Base-by-base conservation (phyloP, 2,888 invertebrate species). In the Stenolophus ochropezus region DNA sequence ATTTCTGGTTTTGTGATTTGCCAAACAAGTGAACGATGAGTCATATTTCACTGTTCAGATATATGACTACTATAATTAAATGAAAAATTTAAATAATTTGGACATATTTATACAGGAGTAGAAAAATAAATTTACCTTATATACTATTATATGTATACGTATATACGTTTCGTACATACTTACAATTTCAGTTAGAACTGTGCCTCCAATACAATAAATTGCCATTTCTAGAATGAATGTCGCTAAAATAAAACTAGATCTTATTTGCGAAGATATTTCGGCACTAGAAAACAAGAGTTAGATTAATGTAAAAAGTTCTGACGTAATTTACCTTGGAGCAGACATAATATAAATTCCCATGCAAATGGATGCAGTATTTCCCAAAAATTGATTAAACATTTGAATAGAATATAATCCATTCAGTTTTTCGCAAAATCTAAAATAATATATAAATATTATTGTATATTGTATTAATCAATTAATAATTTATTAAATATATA, bases 191-290 rank as follows among this genome's bases (percentile, higher is more conserved):
- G 69, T 53, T n/a, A 79, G 25, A 2, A 79, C 5, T 16, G 79
- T 69, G 4, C 69, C 79, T 3, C 79, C 79, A 14, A 69, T 53
- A 18, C 79, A 79, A 79, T 79, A 79, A 53, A 79, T 69, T 18
- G 51, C 49, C 25, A 79, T 51, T 25, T 79, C 69, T 25, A 18
- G 4, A 25, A 79, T 14, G n/a, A 79, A 79, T 4, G 79, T 25
- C 2, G 47, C 49, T 4, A 69, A 51, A 27, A 79, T 79, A 3
- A 33, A 51, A 33, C 65, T 18, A n/a, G 69, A 20, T 53, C 79
- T 14, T 27, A 79, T 23, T 69, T 49, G 69, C 21, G 69, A 27
- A 16, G 69, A 69, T 23, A 79, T 69, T 21, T 79, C 77, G 21
- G 73, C 23, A 23, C 73, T 73, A 18, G 5, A 65, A 65, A 23